Base-by-base conservation (phyloP, 2,797 vertebrate species). In the Tragopan temminckii region DNA sequence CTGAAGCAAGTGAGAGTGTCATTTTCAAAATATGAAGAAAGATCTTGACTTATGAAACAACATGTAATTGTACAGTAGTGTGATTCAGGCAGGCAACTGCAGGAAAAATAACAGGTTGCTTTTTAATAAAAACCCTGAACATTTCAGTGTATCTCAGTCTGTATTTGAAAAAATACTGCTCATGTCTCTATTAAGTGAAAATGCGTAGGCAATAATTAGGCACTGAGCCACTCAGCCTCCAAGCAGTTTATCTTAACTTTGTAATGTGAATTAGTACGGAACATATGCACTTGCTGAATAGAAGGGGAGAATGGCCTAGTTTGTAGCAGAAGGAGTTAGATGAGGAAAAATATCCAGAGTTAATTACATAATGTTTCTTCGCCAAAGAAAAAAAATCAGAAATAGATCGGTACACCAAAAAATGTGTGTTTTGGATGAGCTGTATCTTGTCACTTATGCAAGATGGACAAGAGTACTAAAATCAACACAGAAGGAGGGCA, bases 231-330 rank as follows among this genome's bases (percentile, higher is more conserved):
- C 40, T 6, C 9, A 82, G 55, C 84, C 80, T 66, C 66, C 33
- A 55, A 80, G 74, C n/a, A 75, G 35, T 68, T 87, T 80, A 59
- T 78, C 55, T 76, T 80, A 82, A 90, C 53, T 46, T 27, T 71
- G 20, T 53, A 88, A 71, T 61, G 87, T 55, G 88, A 85, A 88
- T 69, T 85, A 80, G 42, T 19, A 70, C 13, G 74, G 87, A 93
- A 77, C 58, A 31, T 38, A 89, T 11, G 15, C 33, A 46, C 50
- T 85, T 80, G n/a, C 21, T 25, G 9, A 62, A 80, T 16, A 87
- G 59, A 76, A 59, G 10, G 27, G 27, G 52, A 93, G 27, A 92
- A 77, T 2, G 5, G 76, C 35, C 45, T 78, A 93, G 80, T 78
- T 90, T n/a, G 45, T 62, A 75, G 19, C 53, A 87, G 40, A 81